Conservation (phyloP, 1,140 invertebrate genomes). For the Drosophila tsacasi region DNA sequence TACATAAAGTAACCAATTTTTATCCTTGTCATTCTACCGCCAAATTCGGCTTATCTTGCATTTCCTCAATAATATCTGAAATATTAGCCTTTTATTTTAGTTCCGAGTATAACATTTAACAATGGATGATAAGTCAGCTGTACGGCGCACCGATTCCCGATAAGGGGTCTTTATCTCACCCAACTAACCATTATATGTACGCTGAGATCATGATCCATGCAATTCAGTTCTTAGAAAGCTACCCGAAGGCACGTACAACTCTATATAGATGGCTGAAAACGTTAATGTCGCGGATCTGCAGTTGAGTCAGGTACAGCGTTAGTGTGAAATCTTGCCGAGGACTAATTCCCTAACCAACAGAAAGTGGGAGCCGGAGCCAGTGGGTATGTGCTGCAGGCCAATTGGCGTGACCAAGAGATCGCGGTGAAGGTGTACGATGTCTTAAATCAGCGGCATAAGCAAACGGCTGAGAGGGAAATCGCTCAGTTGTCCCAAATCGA, state of each 20-base stretch:
- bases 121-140: background rate
- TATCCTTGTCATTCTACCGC: no score
- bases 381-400: constrained; percentile 8
- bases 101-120: background rate
- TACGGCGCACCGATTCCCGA: constrained; percentile 2
- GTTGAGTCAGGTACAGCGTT: constrained; percentile 1
- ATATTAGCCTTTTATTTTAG: background rate
- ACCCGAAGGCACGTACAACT: background rate
- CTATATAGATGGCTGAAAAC: constrained; percentile 5
- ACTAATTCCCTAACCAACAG: background rate
- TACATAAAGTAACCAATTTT: no score
- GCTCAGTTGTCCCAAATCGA: constrained; percentile 3
- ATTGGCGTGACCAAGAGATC: constrained; percentile 7
- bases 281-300: constrained; percentile 15
- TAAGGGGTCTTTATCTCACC: constrained; percentile 29
- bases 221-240: constrained; percentile 5
- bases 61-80: background rate
- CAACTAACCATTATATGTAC: background rate
- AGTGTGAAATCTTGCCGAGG: background rate
- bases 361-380: constrained; percentile 6
- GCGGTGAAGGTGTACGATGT: constrained; percentile 17
- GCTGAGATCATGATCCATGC: background rate
- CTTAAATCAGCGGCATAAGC: background rate
- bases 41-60: background rate
- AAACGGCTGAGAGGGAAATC: constrained; percentile 19